These are phyloP conservation scores for Sturnus vulgaris DNA, from an alignment of 2,113 vertebrate genomes.

Conservation along the genomic window DNA sequence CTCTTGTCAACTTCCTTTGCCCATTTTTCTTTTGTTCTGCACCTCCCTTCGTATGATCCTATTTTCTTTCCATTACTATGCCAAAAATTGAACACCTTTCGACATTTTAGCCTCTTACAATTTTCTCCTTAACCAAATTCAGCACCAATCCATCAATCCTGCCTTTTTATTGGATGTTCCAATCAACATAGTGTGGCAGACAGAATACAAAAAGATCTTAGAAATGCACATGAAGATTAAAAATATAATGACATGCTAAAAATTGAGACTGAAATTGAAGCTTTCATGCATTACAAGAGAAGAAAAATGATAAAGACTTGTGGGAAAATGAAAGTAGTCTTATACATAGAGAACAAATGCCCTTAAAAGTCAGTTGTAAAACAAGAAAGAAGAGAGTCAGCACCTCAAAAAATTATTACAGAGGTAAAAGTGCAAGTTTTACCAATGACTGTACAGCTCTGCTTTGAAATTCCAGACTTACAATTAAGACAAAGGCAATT, in stretches of 20 bases:
- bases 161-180: not conserved
- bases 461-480: not conserved
- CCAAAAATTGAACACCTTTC: not conserved
- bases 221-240: not conserved
- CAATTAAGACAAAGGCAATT: slow-evolving; percentile 24
- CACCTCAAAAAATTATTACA: not conserved
- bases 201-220: not conserved
- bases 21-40: not conserved
- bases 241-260: not conserved
- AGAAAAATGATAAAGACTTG: not conserved
- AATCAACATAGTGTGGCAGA: not conserved
- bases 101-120: not conserved
- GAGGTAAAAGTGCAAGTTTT: not conserved
- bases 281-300: not conserved
- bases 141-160: not conserved
- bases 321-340: not conserved
- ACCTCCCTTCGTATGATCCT: not conserved
- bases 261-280: not conserved
- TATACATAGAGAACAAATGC: not conserved
- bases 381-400: not conserved
- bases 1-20: not conserved
- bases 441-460: not conserved
- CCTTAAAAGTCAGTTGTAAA: not conserved
- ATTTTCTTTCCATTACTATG: not conserved
- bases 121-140: not conserved